Base-by-base conservation (phyloP, 1,140 invertebrate species). In the Solen grandis region DNA sequence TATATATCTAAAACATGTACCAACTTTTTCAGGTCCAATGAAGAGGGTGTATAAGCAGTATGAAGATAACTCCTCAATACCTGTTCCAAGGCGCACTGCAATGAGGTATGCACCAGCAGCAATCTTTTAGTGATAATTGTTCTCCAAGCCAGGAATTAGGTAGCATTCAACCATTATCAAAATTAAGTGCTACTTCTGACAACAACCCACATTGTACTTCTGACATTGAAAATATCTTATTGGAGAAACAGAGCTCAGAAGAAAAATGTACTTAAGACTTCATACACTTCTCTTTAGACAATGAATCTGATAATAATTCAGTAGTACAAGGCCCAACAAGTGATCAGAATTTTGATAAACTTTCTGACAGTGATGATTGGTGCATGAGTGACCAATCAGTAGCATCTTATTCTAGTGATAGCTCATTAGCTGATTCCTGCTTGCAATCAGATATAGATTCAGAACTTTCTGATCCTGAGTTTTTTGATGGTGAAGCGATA, bases 11-110 rank as follows among this genome's bases (percentile, higher is more conserved):
- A 31, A 5, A 19, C 22, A 10, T 38, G 22, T 10, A 68, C 31
- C 31, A 68, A 46, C 16, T 59, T 16, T 75, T 75, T 63, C 73
- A 75, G 59, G 73, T 63, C 73, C 73, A 19, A 27, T 65, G 59
- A 75, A 75, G 38, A 63, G 59, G 73, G 73, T 75, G 25, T 63
- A 75, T 63, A 75, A 63, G 46, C 41, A 50, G 57, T 75, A 75
- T 35, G 38, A 75, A 63, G 73, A 63, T 63, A 46, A 75, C 27
- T n/a, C 36, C 13, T 65, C 73, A 31, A 10, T 63, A 25, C 73
- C 73, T 54, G 35, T 78, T 60, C 75, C 75, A 38, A 78, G 69
- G 41, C 63, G 75, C 52, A 78, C 65, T 31, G 63, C 65, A 31
- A 68, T 78, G 63, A 31, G 65, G 50, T 50, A 55, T 65, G 29